Evolutionary conservation across 2,797 vertebrate genomes (phyloP).

Genomic region (Centroberyx gerrardi): DNA sequence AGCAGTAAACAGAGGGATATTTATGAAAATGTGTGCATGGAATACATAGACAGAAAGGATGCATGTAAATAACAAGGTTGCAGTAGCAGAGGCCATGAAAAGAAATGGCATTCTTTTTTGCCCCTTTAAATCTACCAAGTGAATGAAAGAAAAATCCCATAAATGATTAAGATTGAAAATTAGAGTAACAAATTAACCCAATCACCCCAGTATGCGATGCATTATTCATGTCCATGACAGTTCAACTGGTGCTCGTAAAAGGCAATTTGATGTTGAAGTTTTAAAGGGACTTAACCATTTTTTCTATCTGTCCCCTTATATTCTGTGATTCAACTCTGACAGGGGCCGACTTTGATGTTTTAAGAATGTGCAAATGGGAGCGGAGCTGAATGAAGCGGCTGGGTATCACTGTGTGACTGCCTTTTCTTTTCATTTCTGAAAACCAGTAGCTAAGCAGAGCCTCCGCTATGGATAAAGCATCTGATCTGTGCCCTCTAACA

Average conservation of each 20-base stretch:
- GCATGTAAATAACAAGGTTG: not conserved
- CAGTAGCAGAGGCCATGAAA: too few relatives aligned
- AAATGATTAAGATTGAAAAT: slow-evolving; percentile 63
- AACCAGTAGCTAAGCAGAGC: slow-evolving; percentile 79
- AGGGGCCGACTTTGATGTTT: slow-evolving; percentile 75
- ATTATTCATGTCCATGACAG: slow-evolving; percentile 73
- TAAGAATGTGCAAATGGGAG: slow-evolving; percentile 73
- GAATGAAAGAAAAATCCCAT: slow-evolving; percentile 48
- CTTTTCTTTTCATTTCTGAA: slow-evolving; percentile 76
- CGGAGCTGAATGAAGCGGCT: slow-evolving; percentile 77
- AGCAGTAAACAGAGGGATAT: slow-evolving; percentile 5
- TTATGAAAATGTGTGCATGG: not conserved
- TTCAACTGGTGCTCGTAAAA: slow-evolving; percentile 61
- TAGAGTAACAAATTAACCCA: slow-evolving; percentile 60
- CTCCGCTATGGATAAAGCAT: slow-evolving; percentile 73
- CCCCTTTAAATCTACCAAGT: not conserved
- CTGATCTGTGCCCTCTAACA: slow-evolving; percentile 63
- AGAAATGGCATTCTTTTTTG: not conserved
- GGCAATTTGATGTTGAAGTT: slow-evolving; percentile 54
- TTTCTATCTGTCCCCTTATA: slow-evolving; percentile 43
- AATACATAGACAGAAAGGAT: not conserved
- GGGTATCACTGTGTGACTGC: slow-evolving; percentile 78
- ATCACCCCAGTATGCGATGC: slow-evolving; percentile 52
- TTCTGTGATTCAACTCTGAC: slow-evolving; percentile 61
- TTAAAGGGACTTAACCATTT: slow-evolving; percentile 54